Evolutionary conservation across 37 sponge, comb jelly and placozoan species (phyloP).

Genomic region (Halisarca cf. caerulea): DNA sequence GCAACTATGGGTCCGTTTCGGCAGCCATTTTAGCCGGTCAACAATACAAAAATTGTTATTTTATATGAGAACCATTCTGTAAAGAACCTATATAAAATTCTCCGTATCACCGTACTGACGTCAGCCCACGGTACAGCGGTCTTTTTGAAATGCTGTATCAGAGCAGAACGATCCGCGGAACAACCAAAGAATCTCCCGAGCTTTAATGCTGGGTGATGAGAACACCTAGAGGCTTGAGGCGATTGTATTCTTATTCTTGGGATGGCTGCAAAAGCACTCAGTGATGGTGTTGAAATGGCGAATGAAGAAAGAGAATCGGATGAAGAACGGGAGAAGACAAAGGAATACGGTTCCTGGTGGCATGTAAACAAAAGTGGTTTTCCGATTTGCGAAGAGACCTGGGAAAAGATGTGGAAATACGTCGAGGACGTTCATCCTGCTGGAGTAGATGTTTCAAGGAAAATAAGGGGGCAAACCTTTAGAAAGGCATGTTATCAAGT

Average conservation of each 20-base stretch:
- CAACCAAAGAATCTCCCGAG: too few species aligned
- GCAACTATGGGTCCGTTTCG: too few species aligned
- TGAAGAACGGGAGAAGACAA: background rate
- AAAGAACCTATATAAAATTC: background rate
- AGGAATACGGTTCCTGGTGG: constrained; percentile 55
- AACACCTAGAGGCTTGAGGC: too few species aligned
- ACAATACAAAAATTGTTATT: too few species aligned
- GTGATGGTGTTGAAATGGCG: background rate
- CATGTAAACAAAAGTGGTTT: constrained; percentile 91
- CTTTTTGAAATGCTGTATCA: too few species aligned
- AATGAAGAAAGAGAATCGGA: background rate
- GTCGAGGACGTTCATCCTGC: constrained; percentile 70
- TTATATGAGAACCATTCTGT: too few species aligned
- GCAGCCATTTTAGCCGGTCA: too few species aligned
- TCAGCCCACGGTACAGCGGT: too few species aligned
- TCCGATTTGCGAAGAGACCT: constrained; percentile 70
- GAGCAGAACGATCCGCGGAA: too few species aligned
- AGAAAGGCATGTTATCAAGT: constrained; percentile 44
- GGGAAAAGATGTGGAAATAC: constrained; percentile 88
- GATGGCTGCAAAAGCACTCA: background rate
- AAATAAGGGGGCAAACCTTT: constrained; percentile 59
- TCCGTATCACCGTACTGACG: too few species aligned
- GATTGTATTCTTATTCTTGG: too few species aligned
- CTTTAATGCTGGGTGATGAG: too few species aligned
- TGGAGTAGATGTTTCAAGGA: constrained; percentile 35